A percentile compares a stretch with the other conserved stretches of the same genome.
These are phyloP conservation scores for Drosophila asahinai DNA, from an alignment of 1,140 invertebrate species.

Conservation along the genomic window DNA sequence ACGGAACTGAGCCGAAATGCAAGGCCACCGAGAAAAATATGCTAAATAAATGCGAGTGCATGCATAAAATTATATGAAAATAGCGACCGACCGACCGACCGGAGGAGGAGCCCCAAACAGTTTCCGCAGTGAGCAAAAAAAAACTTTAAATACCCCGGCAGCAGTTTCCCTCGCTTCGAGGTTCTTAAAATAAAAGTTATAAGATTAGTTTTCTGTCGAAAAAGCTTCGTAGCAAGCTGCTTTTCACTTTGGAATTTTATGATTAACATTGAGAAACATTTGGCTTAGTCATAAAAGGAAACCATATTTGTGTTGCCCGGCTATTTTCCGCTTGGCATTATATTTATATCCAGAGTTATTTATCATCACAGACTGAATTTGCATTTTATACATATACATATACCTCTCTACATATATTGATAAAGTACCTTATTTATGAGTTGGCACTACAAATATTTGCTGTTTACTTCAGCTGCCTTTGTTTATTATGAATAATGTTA, in stretches of 20 bases:
- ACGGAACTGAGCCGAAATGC: constrained; percentile 48
- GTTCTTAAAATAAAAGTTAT: constrained; percentile 8
- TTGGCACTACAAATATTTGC: constrained; percentile 15
- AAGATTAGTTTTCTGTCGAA: not conserved
- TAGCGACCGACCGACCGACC: not conserved
- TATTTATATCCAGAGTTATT: not conserved
- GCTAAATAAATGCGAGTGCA: constrained; percentile 74
- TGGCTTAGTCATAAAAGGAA: constrained; percentile 3
- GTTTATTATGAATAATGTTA: constrained; percentile 7
- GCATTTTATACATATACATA: not conserved
- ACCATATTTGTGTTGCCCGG: not conserved
- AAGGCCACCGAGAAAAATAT: constrained; percentile 71
- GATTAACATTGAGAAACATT: constrained; percentile 3
- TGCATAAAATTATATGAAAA: constrained; percentile 49
- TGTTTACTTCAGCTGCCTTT: not conserved
- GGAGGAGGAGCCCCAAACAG: not conserved
- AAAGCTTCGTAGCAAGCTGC: not conserved
- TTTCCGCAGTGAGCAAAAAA: constrained; percentile 8
- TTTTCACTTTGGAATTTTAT: constrained; percentile 2
- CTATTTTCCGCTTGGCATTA: not conserved
- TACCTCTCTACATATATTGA: constrained; percentile 1
- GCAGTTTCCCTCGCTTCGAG: not conserved
- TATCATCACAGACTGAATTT: not conserved
- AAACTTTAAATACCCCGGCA: constrained; percentile 2
- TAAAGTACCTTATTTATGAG: constrained; percentile 3